A percentile compares a stretch with the other conserved stretches of the same genome.
Evolutionary conservation across 2,113 vertebrate genomes (phyloP).

Genomic region (Morone saxatilis): DNA sequence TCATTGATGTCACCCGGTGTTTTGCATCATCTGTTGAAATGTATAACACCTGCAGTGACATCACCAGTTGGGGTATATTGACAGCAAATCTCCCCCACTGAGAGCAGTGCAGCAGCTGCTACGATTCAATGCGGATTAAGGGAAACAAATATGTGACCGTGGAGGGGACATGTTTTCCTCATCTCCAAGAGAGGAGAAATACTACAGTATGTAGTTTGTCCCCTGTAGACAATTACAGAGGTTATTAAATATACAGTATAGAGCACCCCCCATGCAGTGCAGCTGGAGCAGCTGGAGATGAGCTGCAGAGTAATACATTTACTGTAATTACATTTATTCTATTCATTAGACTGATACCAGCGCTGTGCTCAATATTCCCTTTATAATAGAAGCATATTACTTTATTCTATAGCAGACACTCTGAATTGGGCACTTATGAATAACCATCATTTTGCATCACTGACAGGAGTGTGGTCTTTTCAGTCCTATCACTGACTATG

Average conservation of each 20-base stretch:
- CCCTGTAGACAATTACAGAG: background rate
- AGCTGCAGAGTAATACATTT: background rate
- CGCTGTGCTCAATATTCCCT: background rate
- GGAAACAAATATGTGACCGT: constrained; percentile 24
- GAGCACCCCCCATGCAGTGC: background rate
- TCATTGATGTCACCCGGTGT: background rate
- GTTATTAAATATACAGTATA: background rate
- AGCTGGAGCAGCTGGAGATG: constrained; percentile 13
- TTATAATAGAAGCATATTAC: background rate
- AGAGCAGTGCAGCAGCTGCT: constrained; percentile 18
- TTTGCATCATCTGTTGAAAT: constrained; percentile 8
- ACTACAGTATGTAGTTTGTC: background rate
- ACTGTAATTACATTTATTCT: constrained; percentile 17
- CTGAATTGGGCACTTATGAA: background rate
- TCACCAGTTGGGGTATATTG: constrained; percentile 14
- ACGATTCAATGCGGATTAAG: constrained; percentile 20
- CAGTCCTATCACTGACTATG: background rate
- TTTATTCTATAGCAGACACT: background rate
- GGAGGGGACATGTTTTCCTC: background rate
- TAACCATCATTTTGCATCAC: background rate
- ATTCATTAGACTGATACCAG: background rate
- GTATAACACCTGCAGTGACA: constrained; percentile 31
- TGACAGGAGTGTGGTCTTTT: background rate
- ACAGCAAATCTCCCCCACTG: constrained; percentile 8
- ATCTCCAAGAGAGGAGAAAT: background rate